A percentile compares a stretch with the other conserved stretches of the same genome.
Evolutionary conservation across 2,888 invertebrate genomes (phyloP).

Genomic region (Philereme transversata): DNA sequence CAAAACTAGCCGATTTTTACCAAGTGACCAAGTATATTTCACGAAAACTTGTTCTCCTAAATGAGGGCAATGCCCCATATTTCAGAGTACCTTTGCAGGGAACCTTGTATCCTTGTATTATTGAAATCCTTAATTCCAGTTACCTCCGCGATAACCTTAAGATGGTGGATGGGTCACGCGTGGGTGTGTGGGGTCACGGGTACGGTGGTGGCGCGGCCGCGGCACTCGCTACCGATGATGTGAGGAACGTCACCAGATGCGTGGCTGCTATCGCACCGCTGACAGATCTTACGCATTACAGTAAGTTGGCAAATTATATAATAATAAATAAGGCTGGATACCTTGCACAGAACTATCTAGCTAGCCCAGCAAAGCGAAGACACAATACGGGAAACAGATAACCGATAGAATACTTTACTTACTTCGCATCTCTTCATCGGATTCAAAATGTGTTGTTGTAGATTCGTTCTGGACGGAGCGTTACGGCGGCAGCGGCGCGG

Average conservation of each 20-base stretch:
- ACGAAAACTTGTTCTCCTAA: too few relatives aligned
- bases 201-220: conserved; percentile 95
- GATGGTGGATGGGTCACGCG: conserved; percentile 91
- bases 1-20: too few relatives aligned
- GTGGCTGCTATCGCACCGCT: conserved; percentile 94
- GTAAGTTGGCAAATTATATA: conserved; percentile 82
- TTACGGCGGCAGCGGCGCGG: conserved; percentile 91
- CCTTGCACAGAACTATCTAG: too few relatives aligned
- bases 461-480: conserved; percentile 93
- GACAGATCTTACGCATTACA: conserved; percentile 92
- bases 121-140: conserved; percentile 55
- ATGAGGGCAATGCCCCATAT: too few relatives aligned
- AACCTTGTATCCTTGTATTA: background rate
- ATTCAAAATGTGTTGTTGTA: too few relatives aligned
- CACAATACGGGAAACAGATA: too few relatives aligned
- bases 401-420: too few relatives aligned
- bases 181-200: conserved; percentile 93
- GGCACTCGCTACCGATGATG: conserved; percentile 91
- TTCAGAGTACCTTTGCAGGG: too few relatives aligned
- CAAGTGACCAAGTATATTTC: too few relatives aligned
- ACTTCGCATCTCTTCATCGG: too few relatives aligned
- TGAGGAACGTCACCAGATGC: conserved; percentile 90
- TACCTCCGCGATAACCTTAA: conserved; percentile 91
- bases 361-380: too few relatives aligned
- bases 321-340: too few relatives aligned